phyloP scores from a whole-genome alignment of 2,888 invertebrate genomes.

The Beris chalybata region DNA sequence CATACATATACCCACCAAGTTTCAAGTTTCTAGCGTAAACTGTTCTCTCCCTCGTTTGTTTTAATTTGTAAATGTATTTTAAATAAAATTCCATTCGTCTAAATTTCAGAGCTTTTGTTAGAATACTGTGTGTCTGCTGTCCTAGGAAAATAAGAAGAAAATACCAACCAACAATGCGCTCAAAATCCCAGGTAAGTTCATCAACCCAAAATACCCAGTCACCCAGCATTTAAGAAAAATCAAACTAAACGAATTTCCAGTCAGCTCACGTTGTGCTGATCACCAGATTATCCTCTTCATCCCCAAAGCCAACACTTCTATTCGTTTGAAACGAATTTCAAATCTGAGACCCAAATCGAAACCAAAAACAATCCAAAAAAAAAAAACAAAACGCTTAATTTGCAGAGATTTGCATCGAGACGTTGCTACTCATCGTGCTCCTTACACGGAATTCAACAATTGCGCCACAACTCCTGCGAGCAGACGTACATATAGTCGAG shows the following conservation, averaged over 20 bases:
- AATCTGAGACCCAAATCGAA: background rate
- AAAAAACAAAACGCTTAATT: constrained; percentile 48
- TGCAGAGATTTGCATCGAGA: constrained; percentile 76
- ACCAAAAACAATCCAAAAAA: constrained; percentile 10
- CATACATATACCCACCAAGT: too few relatives aligned
- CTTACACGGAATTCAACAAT: constrained; percentile 69
- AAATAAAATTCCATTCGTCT: constrained; percentile 33
- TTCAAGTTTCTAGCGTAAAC: too few relatives aligned
- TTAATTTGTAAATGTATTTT: background rate
- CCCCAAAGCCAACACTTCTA: too few relatives aligned
- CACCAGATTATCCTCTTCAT: too few relatives aligned
- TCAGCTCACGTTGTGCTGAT: too few relatives aligned
- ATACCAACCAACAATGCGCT: constrained; percentile 82
- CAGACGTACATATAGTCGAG: constrained; percentile 78
- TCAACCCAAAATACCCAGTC: too few relatives aligned
- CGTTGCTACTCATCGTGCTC: constrained; percentile 82
- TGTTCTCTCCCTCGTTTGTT: too few relatives aligned
- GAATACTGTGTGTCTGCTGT: constrained; percentile 88
- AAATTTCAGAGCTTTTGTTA: constrained; percentile 83
- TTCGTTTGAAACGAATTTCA: too few relatives aligned
- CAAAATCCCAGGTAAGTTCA: constrained; percentile 78
- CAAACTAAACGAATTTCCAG: too few relatives aligned
- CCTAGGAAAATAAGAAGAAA: constrained; percentile 77
- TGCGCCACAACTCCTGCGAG: constrained; percentile 81
- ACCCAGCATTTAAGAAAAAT: too few relatives aligned